A percentile compares a stretch with the other conserved stretches of the same genome.
phyloP scores from a whole-genome alignment of 2,113 vertebrate genomes.

The Dolichotis patagonum region DNA sequence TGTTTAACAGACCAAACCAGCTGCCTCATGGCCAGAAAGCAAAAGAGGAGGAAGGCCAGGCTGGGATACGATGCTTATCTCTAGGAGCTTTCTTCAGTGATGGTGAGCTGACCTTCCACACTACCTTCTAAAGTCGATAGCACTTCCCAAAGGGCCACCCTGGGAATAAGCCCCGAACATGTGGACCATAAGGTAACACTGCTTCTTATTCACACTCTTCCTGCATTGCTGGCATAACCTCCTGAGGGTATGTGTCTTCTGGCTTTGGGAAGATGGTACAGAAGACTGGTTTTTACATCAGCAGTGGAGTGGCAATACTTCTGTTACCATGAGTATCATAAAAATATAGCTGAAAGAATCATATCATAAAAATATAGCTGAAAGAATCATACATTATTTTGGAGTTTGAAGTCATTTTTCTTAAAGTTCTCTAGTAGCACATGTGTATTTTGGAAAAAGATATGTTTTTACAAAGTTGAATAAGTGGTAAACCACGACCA shows the following conservation, averaged over 20 bases:
- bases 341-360: slow-evolving; percentile 90
- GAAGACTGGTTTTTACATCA: slow-evolving; percentile 90
- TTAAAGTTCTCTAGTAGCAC: slow-evolving; percentile 92
- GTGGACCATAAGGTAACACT: background rate
- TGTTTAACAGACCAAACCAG: background rate
- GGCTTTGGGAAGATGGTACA: slow-evolving; percentile 93
- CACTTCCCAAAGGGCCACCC: background rate
- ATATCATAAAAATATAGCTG: slow-evolving; percentile 92
- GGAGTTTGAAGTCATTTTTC: slow-evolving; percentile 93
- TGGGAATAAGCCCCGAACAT: background rate
- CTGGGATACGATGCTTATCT: background rate
- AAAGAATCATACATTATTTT: slow-evolving; percentile 90
- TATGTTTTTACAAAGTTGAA: slow-evolving; percentile 89
- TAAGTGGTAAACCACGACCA: slow-evolving; percentile 90
- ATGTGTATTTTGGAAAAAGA: slow-evolving; percentile 89
- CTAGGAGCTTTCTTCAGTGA: background rate
- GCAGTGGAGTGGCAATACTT: slow-evolving; percentile 91
- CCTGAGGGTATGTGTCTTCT: slow-evolving; percentile 88
- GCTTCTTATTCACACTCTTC: slow-evolving; percentile 67
- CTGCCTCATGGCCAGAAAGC: background rate
- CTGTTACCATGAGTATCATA: slow-evolving; percentile 92
- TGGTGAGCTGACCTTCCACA: background rate
- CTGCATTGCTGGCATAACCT: slow-evolving; percentile 90
- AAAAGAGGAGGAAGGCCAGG: background rate
- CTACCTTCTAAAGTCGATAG: background rate